These are phyloP conservation scores for Polyploca ridens DNA, from an alignment of 2,888 invertebrate genomes.

Conservation along the genomic window DNA sequence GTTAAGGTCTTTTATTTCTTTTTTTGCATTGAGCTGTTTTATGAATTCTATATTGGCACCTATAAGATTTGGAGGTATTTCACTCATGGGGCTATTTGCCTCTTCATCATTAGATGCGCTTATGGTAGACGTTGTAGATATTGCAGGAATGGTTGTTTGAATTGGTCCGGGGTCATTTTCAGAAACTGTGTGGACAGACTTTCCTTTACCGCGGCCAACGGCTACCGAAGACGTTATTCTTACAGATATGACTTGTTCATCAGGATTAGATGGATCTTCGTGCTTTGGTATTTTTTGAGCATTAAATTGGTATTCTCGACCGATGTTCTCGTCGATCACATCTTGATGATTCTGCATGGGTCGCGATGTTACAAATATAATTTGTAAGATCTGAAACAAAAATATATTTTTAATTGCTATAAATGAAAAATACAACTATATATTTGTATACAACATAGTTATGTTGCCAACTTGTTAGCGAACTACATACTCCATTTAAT, in stretches of 20 bases:
- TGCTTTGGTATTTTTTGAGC: constrained; percentile 51
- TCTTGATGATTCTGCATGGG: constrained; percentile 49
- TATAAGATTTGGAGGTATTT: constrained; percentile 65
- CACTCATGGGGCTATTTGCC: constrained; percentile 48
- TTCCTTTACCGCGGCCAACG: constrained; percentile 76
- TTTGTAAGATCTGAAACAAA: constrained; percentile 69
- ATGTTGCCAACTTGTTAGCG: neutral
- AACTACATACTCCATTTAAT: neutral
- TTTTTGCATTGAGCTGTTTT: constrained; percentile 74
- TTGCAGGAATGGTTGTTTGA: constrained; percentile 22
- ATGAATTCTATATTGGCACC: constrained; percentile 81
- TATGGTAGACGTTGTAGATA: constrained; percentile 25
- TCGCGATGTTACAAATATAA: constrained; percentile 54
- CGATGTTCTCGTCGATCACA: constrained; percentile 32
- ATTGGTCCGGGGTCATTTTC: constrained; percentile 26
- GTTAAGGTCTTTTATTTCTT: constrained; percentile 60
- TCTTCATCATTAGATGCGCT: constrained; percentile 41
- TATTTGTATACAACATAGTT: too few relatives aligned
- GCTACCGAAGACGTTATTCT: constrained; percentile 86
- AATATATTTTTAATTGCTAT: constrained; percentile 14
- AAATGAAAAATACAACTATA: too few relatives aligned
- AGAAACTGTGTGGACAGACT: constrained; percentile 34
- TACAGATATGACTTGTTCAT: constrained; percentile 81
- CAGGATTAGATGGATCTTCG: constrained; percentile 40
- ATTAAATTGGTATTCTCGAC: constrained; percentile 37